Base-by-base conservation (phyloP, 2,797 vertebrate genomes). In the Smutsia temminckii region DNA sequence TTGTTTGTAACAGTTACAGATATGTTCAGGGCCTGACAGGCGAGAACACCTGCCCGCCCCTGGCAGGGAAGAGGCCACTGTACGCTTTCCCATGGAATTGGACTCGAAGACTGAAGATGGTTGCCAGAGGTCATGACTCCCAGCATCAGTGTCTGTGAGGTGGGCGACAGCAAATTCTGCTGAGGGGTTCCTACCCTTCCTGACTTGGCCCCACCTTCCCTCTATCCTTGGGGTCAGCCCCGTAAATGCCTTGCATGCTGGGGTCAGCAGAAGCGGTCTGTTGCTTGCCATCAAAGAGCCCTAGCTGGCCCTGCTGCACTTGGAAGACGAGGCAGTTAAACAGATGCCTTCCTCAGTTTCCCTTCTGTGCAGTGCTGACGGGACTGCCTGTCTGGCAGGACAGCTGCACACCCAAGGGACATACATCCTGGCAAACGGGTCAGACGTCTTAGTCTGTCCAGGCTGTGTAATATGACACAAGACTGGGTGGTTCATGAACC, bases 351-450 rank as follows among this genome's bases (percentile, higher is more conserved):
- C 46, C 46, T 1, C 9, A 21, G 63, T 29, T n/a, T 75, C 11
- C 74, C 17, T 7, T 12, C 32, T 0, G 3, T 6, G 72, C 12
- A 46, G n/a, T 7, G 10, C 72, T 4, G 72, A n/a, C 9, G 21
- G 32, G 20, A 3, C 1, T 13, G 72, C 18, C 32, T 4, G 6
- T 7, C 10, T 49, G 21, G 0, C 32, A 2, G 46, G 29, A 46
- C 72, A 7, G 72, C 6, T 0, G 49, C 18, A 11, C 18, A n/a
- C 46, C 2, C 18, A 6, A 49, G 49, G 2, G 49, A 34, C 32
- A 53, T 13, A 21, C 46, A 7, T 6, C 2, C 29, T 21, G 46
- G 18, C 29, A 0, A n/a, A 13, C 1, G 11, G 72, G 49, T 12
- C 18, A 20, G 6, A 10, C 6, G 72, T 51, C 72, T 42, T 42